Conservation (phyloP, 2,888 invertebrate species). For the Drosophila incognita region DNA sequence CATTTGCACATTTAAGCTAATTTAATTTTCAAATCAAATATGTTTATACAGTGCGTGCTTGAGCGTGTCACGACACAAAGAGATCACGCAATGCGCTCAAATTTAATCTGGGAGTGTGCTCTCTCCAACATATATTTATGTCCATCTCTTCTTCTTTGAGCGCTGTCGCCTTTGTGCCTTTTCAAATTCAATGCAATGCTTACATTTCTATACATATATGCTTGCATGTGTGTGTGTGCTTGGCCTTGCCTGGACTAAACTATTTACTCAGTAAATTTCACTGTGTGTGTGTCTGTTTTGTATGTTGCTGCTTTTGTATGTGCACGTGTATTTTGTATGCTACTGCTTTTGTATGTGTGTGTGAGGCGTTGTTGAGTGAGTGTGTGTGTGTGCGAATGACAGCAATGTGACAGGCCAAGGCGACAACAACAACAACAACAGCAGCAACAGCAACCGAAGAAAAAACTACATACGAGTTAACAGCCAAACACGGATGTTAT, state of each 20-base stretch:
- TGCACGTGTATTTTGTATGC: constrained; percentile 25
- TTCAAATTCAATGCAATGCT: constrained; percentile 71
- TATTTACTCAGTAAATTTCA: constrained; percentile 49
- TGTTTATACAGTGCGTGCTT: not conserved
- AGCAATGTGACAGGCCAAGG: constrained; percentile 72
- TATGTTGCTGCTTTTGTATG: constrained; percentile 9
- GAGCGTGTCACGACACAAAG: not conserved
- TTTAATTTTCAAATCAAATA: not conserved
- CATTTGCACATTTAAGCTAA: not conserved
- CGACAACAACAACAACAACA: constrained; percentile 42
- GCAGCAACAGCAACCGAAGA: constrained; percentile 19
- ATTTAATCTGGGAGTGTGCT: constrained; percentile 31
- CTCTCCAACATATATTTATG: not conserved
- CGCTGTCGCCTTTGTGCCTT: constrained; percentile 58
- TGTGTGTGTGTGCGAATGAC: constrained; percentile 73
- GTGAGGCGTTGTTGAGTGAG: constrained; percentile 55
- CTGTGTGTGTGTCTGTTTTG: constrained; percentile 24
- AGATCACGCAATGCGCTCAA: not conserved
- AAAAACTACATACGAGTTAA: constrained; percentile 11
- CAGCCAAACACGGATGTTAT: constrained; percentile 51
- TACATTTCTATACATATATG: constrained; percentile 7
- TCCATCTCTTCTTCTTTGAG: constrained; percentile 17
- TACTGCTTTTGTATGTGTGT: constrained; percentile 43
- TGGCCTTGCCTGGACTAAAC: constrained; percentile 60
- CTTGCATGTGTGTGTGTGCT: constrained; percentile 7